Evolutionary conservation across 2,797 vertebrate genomes (phyloP).

Genomic region (Hydrophis major): DNA sequence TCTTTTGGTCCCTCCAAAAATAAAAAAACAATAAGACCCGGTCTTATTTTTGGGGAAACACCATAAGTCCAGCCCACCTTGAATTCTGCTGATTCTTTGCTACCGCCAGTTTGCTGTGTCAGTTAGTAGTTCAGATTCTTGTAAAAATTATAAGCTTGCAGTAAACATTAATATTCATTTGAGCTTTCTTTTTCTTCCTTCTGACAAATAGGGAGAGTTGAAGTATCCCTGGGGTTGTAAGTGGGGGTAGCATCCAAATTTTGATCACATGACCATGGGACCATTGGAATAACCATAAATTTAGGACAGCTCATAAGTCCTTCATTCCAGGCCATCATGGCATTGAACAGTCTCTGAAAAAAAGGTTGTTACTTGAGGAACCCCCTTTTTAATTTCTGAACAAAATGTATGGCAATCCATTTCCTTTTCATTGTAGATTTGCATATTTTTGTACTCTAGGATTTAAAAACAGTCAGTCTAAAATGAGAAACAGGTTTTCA

Average conservation of each 20-base stretch:
- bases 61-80: no score
- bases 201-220: neutral
- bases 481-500: constrained; percentile 68
- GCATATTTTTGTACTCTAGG: neutral
- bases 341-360: neutral
- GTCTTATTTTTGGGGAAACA: no score
- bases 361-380: neutral
- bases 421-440: constrained; percentile 57
- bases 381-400: neutral
- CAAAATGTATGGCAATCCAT: constrained; percentile 8
- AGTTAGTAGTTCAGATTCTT: no score
- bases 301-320: neutral
- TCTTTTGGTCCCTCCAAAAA: no score
- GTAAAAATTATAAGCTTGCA: no score
- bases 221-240: neutral
- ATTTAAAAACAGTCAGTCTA: constrained; percentile 64
- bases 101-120: no score
- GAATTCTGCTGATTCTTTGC: no score
- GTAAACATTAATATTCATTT: neutral
- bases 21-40: no score
- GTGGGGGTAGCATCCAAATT: neutral
- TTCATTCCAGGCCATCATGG: neutral
- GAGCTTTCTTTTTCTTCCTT: neutral
- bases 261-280: neutral
- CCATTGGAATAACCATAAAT: neutral